These are phyloP conservation scores for Asteroscopus sphinx DNA, from an alignment of 2,888 invertebrate genomes.

Conservation along the genomic window DNA sequence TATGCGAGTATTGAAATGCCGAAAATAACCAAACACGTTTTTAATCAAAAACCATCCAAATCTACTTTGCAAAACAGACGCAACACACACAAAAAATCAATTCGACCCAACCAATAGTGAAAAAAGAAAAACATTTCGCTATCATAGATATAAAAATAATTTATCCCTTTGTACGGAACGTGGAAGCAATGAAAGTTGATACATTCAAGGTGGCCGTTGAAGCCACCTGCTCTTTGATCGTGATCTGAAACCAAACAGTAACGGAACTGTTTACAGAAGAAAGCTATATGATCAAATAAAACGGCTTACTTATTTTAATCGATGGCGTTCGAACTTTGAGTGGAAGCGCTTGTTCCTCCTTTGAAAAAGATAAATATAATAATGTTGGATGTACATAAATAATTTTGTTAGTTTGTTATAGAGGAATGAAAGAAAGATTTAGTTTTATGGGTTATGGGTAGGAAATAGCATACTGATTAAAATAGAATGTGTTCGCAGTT, in stretches of 20 bases:
- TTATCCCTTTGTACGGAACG: constrained; percentile 53
- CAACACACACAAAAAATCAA: constrained; percentile 26
- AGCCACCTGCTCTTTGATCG: constrained; percentile 72
- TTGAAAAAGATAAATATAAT: constrained; percentile 39
- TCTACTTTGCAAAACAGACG: constrained; percentile 25
- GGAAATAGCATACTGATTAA: constrained; percentile 9
- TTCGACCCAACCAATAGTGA: constrained; percentile 15
- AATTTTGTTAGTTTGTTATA: constrained; percentile 38
- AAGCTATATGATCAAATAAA: constrained; percentile 60
- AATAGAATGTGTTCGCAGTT: constrained; percentile 15
- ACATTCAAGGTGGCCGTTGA: constrained; percentile 59
- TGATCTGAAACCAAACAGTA: constrained; percentile 67
- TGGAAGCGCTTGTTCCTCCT: constrained; percentile 35
- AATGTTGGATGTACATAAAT: constrained; percentile 33
- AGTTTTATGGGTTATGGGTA: constrained; percentile 37
- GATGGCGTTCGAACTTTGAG: constrained; percentile 41
- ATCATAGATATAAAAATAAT: constrained; percentile 56
- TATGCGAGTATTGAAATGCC: too few species aligned
- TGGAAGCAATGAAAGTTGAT: constrained; percentile 62
- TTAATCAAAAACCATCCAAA: not conserved
- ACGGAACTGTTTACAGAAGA: constrained; percentile 64
- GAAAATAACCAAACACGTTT: not conserved
- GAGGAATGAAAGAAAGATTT: constrained; percentile 47
- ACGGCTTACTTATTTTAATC: constrained; percentile 63
- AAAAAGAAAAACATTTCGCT: constrained; percentile 45